Conservation (phyloP, 2,888 invertebrate species). For the Nomada hirtipes region DNA sequence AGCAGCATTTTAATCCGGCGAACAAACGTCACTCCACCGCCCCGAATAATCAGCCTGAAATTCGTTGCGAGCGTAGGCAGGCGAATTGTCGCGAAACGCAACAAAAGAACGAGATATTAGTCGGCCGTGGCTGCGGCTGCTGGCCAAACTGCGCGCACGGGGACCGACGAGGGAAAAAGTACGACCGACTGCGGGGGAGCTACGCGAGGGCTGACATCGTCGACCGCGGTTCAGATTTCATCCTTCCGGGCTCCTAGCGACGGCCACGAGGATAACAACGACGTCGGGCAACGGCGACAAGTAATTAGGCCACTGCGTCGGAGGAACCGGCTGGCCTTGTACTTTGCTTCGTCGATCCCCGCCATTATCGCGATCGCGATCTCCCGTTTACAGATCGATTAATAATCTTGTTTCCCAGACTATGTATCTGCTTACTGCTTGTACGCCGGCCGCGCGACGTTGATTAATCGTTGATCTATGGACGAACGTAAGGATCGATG, state of each 20-base stretch:
- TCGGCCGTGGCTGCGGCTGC: constrained; percentile 65
- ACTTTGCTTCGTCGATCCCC: constrained; percentile 49
- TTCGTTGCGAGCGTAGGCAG: constrained; percentile 78
- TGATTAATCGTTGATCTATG: constrained; percentile 58
- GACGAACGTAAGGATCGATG: constrained; percentile 2
- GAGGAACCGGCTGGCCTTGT: constrained; percentile 62
- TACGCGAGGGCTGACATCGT: constrained; percentile 50
- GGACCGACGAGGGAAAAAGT: constrained; percentile 9
- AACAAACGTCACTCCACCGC: constrained; percentile 78
- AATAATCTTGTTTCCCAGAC: constrained; percentile 54
- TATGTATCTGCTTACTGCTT: constrained; percentile 45
- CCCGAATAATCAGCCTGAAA: constrained; percentile 83
- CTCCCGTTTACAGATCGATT: constrained; percentile 53
- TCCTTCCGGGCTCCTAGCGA: constrained; percentile 56
- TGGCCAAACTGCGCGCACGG: constrained; percentile 39
- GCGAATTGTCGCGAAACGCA: constrained; percentile 81
- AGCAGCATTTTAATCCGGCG: constrained; percentile 82
- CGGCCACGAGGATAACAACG: constrained; percentile 39
- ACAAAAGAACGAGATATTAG: constrained; percentile 83
- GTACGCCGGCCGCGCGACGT: constrained; percentile 36
- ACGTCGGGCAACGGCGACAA: constrained; percentile 32
- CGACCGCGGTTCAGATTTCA: constrained; percentile 64
- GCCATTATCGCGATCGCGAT: constrained; percentile 58
- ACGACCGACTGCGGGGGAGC: constrained; percentile 10
- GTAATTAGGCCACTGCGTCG: constrained; percentile 66